A percentile compares a stretch with the other conserved stretches of the same genome.
Conservation (phyloP, 2,113 vertebrate genomes). For the Lepus europaeus region DNA sequence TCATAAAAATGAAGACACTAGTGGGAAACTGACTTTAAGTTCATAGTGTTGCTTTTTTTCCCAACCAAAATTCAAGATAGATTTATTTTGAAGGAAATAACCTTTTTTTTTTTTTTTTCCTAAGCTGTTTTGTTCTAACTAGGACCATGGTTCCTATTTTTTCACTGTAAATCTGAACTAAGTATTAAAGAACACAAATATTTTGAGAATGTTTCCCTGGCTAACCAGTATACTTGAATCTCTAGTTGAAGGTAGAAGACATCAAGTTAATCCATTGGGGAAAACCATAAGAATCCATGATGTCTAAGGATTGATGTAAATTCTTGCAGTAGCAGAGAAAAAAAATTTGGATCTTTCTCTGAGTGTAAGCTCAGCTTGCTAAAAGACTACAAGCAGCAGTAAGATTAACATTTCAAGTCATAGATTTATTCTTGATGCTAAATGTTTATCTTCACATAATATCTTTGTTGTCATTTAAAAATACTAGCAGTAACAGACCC, state of each 20-base stretch:
- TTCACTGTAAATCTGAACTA: constrained; percentile 76
- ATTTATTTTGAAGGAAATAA: constrained; percentile 68
- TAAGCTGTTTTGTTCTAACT: constrained; percentile 52
- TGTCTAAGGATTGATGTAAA: constrained; percentile 64
- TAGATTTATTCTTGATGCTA: constrained; percentile 38
- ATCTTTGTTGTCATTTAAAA: neutral
- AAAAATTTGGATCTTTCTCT: constrained; percentile 68
- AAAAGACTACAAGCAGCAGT: constrained; percentile 1
- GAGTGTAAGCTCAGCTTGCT: constrained; percentile 53
- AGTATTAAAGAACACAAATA: constrained; percentile 76
- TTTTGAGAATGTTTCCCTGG: constrained; percentile 78
- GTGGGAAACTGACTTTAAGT: constrained; percentile 42
- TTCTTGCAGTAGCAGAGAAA: constrained; percentile 72
- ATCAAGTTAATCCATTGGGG: constrained; percentile 67
- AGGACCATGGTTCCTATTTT: neutral
- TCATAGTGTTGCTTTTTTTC: neutral
- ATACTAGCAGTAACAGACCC: neutral
- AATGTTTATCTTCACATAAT: neutral
- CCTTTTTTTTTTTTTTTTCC: constrained; percentile 66
- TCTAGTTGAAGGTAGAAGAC: constrained; percentile 76
- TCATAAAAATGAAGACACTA: constrained; percentile 54
- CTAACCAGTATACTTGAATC: constrained; percentile 51
- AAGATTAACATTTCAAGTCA: constrained; percentile 50
- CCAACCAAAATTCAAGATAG: neutral
- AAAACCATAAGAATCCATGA: constrained; percentile 72